Evolutionary conservation across 1,140 invertebrate species (phyloP).

Genomic region (Drosophila teissieri): DNA sequence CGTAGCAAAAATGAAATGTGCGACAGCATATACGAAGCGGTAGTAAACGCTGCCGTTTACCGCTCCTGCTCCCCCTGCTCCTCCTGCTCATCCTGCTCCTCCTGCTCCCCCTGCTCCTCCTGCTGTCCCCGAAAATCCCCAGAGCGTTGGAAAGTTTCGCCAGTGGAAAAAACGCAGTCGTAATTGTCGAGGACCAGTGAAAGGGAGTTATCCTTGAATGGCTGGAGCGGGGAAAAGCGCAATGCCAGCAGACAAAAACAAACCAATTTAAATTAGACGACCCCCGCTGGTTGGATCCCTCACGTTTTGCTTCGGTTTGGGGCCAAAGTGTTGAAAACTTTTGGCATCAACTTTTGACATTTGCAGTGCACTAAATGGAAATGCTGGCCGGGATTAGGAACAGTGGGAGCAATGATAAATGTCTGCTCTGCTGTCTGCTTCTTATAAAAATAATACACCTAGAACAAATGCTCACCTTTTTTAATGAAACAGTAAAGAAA

Average conservation of each 20-base stretch:
- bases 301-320: conserved; percentile 22
- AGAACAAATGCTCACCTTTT: too few species aligned
- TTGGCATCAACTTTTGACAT: conserved; percentile 74
- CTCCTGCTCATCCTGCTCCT: neutral
- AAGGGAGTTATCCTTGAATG: conserved; percentile 20
- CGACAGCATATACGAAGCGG: conserved; percentile 68
- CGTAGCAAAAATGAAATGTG: conserved; percentile 78
- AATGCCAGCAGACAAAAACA: conserved; percentile 80
- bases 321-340: conserved; percentile 70
- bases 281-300: conserved; percentile 15
- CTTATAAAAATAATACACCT: neutral
- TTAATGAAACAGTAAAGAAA: too few species aligned
- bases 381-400: conserved; percentile 33
- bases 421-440: conserved; percentile 36
- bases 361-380: conserved; percentile 78
- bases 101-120: conserved; percentile 10
- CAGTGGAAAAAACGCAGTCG: conserved; percentile 49
- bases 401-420: conserved; percentile 59
- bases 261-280: conserved; percentile 82
- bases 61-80: conserved; percentile 21
- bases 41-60: conserved; percentile 79
- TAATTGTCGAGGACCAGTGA: conserved; percentile 66
- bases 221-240: conserved; percentile 65
- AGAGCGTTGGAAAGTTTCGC: conserved; percentile 74
- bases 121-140: conserved; percentile 60